These are phyloP conservation scores for Drosophila bunnanda DNA, from an alignment of 2,888 invertebrate species.

Conservation along the genomic window DNA sequence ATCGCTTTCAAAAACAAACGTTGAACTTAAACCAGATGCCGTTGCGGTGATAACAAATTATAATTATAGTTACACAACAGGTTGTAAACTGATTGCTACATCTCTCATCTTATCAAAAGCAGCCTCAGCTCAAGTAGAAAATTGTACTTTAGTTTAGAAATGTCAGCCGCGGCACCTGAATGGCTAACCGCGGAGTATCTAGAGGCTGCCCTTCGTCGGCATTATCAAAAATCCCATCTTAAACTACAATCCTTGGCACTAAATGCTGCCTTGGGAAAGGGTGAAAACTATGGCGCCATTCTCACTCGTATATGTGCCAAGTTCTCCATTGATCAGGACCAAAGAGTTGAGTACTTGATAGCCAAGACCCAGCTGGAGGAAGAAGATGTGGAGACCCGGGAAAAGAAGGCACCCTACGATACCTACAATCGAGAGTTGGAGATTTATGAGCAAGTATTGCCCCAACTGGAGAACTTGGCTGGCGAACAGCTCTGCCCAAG, in stretches of 20 bases:
- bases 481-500: conserved; percentile 73
- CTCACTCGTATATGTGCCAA: conserved; percentile 65
- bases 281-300: conserved; percentile 79
- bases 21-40: background rate
- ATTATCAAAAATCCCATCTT: conserved; percentile 58
- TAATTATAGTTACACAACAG: background rate
- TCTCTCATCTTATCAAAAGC: conserved; percentile 6
- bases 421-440: conserved; percentile 45
- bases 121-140: background rate
- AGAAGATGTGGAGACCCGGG: conserved; percentile 64
- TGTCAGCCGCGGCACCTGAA: conserved; percentile 47
- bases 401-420: conserved; percentile 53
- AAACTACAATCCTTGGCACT: conserved; percentile 49
- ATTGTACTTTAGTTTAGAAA: conserved; percentile 11
- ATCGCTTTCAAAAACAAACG: background rate
- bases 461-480: conserved; percentile 68
- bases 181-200: conserved; percentile 74
- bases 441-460: conserved; percentile 76
- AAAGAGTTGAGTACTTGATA: conserved; percentile 53
- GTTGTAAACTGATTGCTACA: background rate
- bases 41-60: conserved; percentile 1
- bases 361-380: conserved; percentile 75
- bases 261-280: conserved; percentile 70
- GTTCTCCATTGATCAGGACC: conserved; percentile 37
- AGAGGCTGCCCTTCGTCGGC: conserved; percentile 53